Evolutionary conservation across 2,113 vertebrate species (phyloP).

Genomic region (Cepphus grylle): DNA sequence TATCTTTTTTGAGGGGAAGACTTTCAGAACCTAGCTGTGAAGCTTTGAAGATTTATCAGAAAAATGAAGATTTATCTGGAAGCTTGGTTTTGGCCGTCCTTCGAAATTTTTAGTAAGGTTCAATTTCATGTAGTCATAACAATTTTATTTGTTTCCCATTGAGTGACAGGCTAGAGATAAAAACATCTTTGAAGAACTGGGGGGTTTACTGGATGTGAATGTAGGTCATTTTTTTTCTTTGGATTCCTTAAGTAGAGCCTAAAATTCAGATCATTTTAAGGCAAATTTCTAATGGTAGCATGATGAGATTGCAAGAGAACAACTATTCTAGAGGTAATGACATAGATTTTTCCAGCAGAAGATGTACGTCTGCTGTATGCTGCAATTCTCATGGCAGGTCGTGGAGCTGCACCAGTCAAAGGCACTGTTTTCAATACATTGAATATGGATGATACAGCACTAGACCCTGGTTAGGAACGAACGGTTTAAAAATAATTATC

Average conservation of each 20-base stretch:
- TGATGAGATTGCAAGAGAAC: neutral
- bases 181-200: neutral
- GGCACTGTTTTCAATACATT: neutral
- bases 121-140: neutral
- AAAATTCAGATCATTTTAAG: neutral
- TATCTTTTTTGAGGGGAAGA: neutral
- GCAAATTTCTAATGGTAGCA: neutral
- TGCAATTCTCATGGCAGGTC: neutral
- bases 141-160: conserved; percentile 16
- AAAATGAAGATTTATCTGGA: neutral
- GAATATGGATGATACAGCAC: neutral
- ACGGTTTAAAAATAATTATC: neutral
- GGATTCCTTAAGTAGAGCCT: neutral
- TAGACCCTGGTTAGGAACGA: neutral
- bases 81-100: neutral
- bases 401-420: neutral
- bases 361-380: neutral
- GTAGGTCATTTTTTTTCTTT: neutral
- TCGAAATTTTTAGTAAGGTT: neutral
- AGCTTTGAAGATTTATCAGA: neutral
- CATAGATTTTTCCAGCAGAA: neutral
- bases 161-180: neutral
- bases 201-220: neutral
- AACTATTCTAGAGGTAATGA: neutral
- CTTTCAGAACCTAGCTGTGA: neutral